Base-by-base conservation (phyloP, 2,113 vertebrate species). In the Telmatochromis brachygnathus region DNA sequence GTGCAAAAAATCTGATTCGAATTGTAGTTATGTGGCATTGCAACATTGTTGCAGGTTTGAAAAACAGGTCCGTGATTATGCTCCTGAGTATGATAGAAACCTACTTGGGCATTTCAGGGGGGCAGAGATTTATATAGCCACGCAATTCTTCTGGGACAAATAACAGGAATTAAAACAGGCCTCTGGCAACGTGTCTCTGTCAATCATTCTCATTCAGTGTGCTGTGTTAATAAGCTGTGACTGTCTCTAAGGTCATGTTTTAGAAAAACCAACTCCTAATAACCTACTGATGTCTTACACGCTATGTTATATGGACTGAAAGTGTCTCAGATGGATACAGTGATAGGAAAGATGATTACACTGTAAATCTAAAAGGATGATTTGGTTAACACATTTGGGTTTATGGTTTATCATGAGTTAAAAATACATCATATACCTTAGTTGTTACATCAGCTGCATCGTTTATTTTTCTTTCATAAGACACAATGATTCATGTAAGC, bases 161-260 rank as follows among this genome's bases (percentile, higher is more conserved):
- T 88, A 90, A 87, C 84, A 83, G 60, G 88, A 92, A 93, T 95
- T 93, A 93, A 92, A 88, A 86, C 21, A 3, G 81, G 89, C 94
- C 91, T 45, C 83, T 89, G 91, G 95, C 91, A 83, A 87, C 55
- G 83, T 93, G 94, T 94, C 94, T 89, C 51, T 85, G 91, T 94
- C 94, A 93, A 90, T 95, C 94, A 95, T 88, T 87, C 92, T 92
- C 92, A 94, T 92, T 88, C 79, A 68, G 65, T 54, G 56, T 82
- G 37, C 77, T 84, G 84, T 56, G 88, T 84, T 93, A 94, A 94
- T 93, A 81, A 88, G 87, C 84, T 91, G 87, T 90, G 93, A 94
- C 91, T 84, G 86, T 84, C 89, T 92, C 92, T 56, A 88, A 88
- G 92, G 94, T 93, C 91, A 89, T 91, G 89, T 91, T 94, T 92